Evolutionary conservation across 2,113 vertebrate species (phyloP).

Genomic region (Scophthalmus maximus): DNA sequence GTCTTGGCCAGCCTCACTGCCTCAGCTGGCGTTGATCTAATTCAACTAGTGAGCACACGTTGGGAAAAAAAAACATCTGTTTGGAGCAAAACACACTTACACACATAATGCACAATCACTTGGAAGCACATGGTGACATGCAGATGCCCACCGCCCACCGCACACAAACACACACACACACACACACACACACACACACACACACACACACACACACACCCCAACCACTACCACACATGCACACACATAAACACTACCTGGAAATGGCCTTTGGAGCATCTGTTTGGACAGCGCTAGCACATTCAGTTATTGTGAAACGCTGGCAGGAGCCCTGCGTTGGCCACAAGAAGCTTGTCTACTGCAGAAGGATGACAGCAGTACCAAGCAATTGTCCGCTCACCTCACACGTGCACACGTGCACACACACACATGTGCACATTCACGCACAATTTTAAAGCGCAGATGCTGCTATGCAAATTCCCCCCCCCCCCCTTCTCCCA

Average conservation of each 20-base stretch:
- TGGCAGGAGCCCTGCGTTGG: constrained; percentile 59
- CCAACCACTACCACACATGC: neutral
- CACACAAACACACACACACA: neutral
- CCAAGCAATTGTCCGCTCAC: constrained; percentile 42
- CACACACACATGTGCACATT: constrained; percentile 15
- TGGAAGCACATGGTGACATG: neutral
- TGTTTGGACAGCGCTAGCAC: constrained; percentile 68
- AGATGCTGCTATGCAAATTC: constrained; percentile 48
- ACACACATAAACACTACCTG: constrained; percentile 57
- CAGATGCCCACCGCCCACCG: neutral
- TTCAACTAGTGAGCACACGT: constrained; percentile 47
- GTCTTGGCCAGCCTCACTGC: constrained; percentile 61
- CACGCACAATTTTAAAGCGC: constrained; percentile 23
- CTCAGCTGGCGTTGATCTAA: constrained; percentile 68
- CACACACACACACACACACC: neutral
- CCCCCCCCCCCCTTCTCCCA: constrained; percentile 41
- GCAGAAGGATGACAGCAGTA: constrained; percentile 60
- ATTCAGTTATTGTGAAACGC: constrained; percentile 63
- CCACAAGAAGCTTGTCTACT: constrained; percentile 57
- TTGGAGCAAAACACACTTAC: constrained; percentile 50
- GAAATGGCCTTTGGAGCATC: constrained; percentile 71
- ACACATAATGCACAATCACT: neutral
- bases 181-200: constrained; percentile 25
- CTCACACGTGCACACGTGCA: neutral
- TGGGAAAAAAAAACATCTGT: constrained; percentile 68